phyloP scores from a whole-genome alignment of 2,888 invertebrate genomes.

The Nebria salina region DNA sequence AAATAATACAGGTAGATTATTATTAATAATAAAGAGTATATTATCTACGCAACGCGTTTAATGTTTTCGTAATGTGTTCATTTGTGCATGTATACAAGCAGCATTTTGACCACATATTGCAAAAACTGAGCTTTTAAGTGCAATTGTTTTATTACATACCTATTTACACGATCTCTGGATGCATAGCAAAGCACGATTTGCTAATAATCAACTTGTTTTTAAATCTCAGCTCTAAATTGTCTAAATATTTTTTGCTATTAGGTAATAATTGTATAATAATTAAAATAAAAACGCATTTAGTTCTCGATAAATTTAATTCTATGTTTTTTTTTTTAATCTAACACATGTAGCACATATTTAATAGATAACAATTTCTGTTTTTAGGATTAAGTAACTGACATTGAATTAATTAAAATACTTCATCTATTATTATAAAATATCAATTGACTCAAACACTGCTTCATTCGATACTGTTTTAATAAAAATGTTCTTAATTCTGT shows the following conservation, averaged over 20 bases:
- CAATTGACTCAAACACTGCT: constrained; percentile 44
- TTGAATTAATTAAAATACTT: constrained; percentile 31
- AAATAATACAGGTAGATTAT: constrained; percentile 17
- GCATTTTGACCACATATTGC: constrained; percentile 41
- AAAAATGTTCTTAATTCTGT: constrained; percentile 27
- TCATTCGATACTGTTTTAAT: constrained; percentile 28
- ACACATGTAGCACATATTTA: constrained; percentile 39
- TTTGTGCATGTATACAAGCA: constrained; percentile 43
- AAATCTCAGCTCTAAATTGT: background rate
- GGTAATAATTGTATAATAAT: background rate
- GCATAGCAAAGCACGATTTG: background rate
- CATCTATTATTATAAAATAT: constrained; percentile 37
- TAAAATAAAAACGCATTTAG: background rate
- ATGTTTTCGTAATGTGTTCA: background rate
- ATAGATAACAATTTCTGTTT: constrained; percentile 24
- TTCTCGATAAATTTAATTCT: background rate
- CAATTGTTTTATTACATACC: constrained; percentile 30
- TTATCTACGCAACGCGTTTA: background rate
- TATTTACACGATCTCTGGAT: background rate
- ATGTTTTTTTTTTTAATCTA: background rate
- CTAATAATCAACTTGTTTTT: background rate
- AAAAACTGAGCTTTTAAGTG: constrained; percentile 42
- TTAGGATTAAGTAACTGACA: constrained; percentile 39
- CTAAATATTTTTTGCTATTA: background rate
- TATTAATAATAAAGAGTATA: background rate